Conservation (phyloP, 2,888 invertebrate genomes). For the Schizotus pectinicornis region DNA sequence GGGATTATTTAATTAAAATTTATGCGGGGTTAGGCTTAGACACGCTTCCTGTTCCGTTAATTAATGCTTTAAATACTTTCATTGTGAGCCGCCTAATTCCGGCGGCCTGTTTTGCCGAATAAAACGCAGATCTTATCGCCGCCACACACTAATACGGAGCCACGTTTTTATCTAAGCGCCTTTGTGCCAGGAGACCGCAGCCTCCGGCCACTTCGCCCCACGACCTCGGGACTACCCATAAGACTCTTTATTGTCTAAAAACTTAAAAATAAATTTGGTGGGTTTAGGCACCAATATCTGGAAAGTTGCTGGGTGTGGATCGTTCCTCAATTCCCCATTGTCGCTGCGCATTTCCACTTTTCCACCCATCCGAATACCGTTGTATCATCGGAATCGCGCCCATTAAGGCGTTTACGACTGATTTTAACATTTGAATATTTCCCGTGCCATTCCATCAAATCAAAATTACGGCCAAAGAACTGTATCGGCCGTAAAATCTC, state of each 20-base stretch:
- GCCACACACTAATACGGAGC: too few relatives aligned
- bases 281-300: too few relatives aligned
- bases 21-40: slow-evolving; percentile 30
- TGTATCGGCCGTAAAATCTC: slow-evolving; percentile 21
- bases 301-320: neutral
- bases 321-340: slow-evolving; percentile 8
- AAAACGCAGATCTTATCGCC: too few relatives aligned
- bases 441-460: slow-evolving; percentile 18
- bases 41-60: slow-evolving; percentile 31
- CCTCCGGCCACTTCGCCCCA: too few relatives aligned
- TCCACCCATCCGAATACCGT: neutral
- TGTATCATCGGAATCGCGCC: neutral
- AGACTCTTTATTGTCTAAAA: too few relatives aligned
- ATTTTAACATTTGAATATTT: slow-evolving; percentile 22
- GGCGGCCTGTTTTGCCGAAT: too few relatives aligned
- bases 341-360: neutral
- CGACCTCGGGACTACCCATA: too few relatives aligned
- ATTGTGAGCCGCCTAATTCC: neutral
- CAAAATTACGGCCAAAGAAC: slow-evolving; percentile 16
- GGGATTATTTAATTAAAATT: slow-evolving; percentile 40
- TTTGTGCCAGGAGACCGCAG: neutral
- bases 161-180: too few relatives aligned
- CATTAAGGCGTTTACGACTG: slow-evolving; percentile 15
- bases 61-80: slow-evolving; percentile 16
- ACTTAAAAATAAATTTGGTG: neutral